These are phyloP conservation scores for Ochotona curzoniae DNA, from an alignment of 2,113 vertebrate genomes.

Conservation along the genomic window DNA sequence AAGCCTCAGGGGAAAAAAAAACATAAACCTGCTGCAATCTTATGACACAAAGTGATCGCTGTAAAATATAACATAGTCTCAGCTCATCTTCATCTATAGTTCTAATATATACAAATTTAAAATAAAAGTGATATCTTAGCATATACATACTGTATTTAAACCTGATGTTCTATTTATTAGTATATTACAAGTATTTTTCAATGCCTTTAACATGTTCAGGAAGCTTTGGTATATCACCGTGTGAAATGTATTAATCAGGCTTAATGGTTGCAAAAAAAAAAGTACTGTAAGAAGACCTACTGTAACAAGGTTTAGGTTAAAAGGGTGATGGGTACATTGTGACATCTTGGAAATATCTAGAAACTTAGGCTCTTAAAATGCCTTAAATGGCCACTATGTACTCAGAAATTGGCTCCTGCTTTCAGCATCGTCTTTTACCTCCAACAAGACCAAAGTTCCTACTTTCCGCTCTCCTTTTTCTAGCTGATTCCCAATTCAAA, in stretches of 20 bases:
- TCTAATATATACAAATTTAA: neutral
- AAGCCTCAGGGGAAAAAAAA: slow-evolving; percentile 20
- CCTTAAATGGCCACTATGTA: neutral
- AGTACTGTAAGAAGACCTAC: no score
- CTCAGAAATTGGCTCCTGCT: neutral
- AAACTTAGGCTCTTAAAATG: neutral
- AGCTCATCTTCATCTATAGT: neutral
- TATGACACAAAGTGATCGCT: neutral
- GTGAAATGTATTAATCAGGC: neutral
- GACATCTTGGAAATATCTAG: neutral
- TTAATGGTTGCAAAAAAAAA: neutral
- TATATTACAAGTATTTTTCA: neutral
- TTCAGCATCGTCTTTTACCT: neutral
- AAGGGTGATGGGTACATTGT: neutral
- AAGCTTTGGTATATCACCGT: neutral
- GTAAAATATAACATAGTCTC: neutral
- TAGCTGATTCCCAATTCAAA: neutral
- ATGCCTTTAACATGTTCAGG: neutral
- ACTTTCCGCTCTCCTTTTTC: neutral
- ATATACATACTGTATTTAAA: neutral
- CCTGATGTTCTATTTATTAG: neutral
- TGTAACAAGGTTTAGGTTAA: neutral
- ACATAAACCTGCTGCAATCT: neutral
- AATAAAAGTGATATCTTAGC: neutral
- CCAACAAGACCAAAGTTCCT: neutral